Conservation (phyloP, 2,113 vertebrate species). For the Tragelaphus scriptus region DNA sequence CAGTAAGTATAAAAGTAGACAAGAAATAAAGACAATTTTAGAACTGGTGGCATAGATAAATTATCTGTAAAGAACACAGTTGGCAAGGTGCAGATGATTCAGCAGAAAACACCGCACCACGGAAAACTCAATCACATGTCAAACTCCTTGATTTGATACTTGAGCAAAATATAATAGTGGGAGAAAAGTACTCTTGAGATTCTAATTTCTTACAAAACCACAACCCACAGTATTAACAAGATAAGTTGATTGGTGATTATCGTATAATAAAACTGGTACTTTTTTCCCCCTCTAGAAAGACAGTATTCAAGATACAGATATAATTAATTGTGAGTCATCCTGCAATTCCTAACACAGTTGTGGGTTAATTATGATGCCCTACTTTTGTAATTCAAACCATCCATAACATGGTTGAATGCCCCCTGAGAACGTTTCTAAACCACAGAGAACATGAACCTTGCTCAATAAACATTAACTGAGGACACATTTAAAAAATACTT, state of each 20-base stretch:
- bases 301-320: not conserved
- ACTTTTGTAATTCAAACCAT: constrained; percentile 7
- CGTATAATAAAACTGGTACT: not conserved
- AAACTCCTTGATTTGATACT: not conserved
- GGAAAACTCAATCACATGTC: not conserved
- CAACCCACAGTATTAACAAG: not conserved
- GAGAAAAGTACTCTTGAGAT: not conserved
- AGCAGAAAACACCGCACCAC: not conserved
- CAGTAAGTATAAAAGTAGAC: not conserved
- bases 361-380: not conserved
- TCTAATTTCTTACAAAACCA: not conserved
- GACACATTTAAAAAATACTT: not conserved
- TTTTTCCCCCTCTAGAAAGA: fast-evolving
- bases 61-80: not conserved
- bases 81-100: not conserved
- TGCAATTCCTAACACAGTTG: not conserved
- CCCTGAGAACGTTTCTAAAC: not conserved
- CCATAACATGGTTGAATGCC: not conserved
- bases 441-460: not conserved
- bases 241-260: not conserved
- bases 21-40: not conserved
- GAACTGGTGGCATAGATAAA: not conserved
- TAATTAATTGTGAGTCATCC: not conserved
- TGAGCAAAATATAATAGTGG: not conserved
- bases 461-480: not conserved